These are phyloP conservation scores for Cheilosia grossa DNA, from an alignment of 2,888 invertebrate genomes.

Conservation along the genomic window DNA sequence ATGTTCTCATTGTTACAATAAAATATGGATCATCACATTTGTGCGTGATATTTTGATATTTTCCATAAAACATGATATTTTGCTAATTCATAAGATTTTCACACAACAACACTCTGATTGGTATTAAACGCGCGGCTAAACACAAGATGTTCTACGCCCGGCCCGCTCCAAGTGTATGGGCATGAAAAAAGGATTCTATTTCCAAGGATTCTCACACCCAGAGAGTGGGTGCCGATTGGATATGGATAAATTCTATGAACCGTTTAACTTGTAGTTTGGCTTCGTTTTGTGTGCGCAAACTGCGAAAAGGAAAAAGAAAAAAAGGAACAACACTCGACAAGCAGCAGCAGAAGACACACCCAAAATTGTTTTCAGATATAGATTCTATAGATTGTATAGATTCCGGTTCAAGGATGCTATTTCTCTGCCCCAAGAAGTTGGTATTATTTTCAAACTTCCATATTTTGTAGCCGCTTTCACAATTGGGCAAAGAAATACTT, in stretches of 20 bases:
- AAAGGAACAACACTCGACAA: background rate
- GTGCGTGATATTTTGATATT: slow-evolving; percentile 79
- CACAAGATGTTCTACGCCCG: slow-evolving; percentile 19
- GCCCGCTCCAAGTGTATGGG: too few relatives aligned
- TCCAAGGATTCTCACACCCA: background rate
- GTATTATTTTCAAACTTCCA: slow-evolving; percentile 45
- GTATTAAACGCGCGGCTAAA: slow-evolving; percentile 27
- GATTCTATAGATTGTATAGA: slow-evolving; percentile 10
- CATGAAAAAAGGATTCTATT: slow-evolving; percentile 18
- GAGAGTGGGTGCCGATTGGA: background rate
- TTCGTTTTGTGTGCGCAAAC: slow-evolving; percentile 36
- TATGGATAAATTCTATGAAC: slow-evolving; percentile 17
- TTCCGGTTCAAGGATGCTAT: slow-evolving; percentile 28
- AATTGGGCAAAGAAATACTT: slow-evolving; percentile 41
- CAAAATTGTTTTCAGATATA: slow-evolving; percentile 13
- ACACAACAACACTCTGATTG: slow-evolving; percentile 28
- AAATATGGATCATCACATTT: slow-evolving; percentile 68
- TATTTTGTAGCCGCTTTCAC: slow-evolving; percentile 37
- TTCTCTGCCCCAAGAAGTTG: slow-evolving; percentile 19
- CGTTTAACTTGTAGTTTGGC: slow-evolving; percentile 52
- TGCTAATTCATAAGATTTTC: slow-evolving; percentile 81
- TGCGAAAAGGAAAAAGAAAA: background rate
- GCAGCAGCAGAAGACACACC: background rate
- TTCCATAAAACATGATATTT: slow-evolving; percentile 80
- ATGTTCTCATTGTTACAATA: slow-evolving; percentile 35